Conservation (phyloP, 2,888 invertebrate genomes). For the Adelognathus sp. region DNA sequence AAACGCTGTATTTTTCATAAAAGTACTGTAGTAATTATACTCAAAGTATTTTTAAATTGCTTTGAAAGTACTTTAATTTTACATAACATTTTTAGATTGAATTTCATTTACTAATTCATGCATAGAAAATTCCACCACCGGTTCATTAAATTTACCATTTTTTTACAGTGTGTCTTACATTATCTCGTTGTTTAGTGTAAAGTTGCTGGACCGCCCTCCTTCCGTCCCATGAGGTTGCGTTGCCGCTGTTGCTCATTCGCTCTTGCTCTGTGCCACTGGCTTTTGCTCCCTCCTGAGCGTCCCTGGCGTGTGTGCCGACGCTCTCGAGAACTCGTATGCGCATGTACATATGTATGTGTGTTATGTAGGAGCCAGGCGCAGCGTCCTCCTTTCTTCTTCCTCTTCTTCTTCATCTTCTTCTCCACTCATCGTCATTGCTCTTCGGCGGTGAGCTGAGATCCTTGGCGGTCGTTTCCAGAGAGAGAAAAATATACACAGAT, state of each 20-base stretch:
- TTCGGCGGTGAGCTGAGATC: slow-evolving; percentile 11
- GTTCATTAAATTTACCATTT: too few species aligned
- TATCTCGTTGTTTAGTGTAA: slow-evolving; percentile 33
- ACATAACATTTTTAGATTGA: too few species aligned
- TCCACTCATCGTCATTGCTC: slow-evolving; percentile 18
- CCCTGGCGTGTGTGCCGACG: slow-evolving; percentile 34
- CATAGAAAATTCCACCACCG: too few species aligned
- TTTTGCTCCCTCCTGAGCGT: neutral
- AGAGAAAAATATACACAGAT: too few species aligned
- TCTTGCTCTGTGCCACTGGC: slow-evolving; percentile 51
- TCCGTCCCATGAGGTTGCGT: slow-evolving; percentile 27
- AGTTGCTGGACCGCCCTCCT: slow-evolving; percentile 18
- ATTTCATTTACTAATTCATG: too few species aligned
- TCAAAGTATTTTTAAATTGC: too few species aligned
- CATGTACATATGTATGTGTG: too few species aligned
- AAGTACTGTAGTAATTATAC: too few species aligned
- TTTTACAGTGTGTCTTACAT: slow-evolving; percentile 11
- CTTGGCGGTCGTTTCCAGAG: slow-evolving; percentile 18
- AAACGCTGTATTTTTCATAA: too few species aligned
- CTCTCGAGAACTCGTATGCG: slow-evolving; percentile 58
- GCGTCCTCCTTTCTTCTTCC: slow-evolving; percentile 30
- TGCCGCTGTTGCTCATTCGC: slow-evolving; percentile 30
- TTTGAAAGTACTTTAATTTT: too few species aligned
- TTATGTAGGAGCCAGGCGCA: slow-evolving; percentile 53
- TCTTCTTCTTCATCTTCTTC: slow-evolving; percentile 25